Conservation (phyloP, 1,140 invertebrate genomes). For the Ceratosolen fusciceps region DNA sequence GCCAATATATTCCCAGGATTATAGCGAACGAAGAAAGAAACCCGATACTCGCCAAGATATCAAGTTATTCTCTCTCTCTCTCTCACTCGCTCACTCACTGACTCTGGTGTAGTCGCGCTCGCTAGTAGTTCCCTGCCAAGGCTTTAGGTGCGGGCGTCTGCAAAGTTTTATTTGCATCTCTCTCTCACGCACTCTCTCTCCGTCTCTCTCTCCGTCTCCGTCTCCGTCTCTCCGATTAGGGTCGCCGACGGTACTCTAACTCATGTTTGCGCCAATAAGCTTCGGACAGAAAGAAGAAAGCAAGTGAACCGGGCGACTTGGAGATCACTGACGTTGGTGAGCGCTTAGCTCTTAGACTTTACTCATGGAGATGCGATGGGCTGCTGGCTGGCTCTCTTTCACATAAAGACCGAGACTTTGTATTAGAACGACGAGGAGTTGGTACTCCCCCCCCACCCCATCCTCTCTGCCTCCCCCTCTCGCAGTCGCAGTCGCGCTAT, state of each 20-base stretch:
- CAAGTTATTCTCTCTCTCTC: slow-evolving; percentile 63
- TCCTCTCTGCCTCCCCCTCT: too few species aligned
- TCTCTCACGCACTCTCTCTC: neutral
- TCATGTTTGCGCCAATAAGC: slow-evolving; percentile 63
- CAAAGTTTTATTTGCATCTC: slow-evolving; percentile 61
- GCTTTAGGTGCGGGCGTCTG: slow-evolving; percentile 49
- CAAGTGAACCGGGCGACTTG: slow-evolving; percentile 39
- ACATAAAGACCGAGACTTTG: slow-evolving; percentile 49
- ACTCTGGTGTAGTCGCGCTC: too few species aligned
- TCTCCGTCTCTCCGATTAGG: slow-evolving; percentile 17
- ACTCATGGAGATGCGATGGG: slow-evolving; percentile 46
- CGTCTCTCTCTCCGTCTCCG: neutral
- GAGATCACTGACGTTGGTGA: slow-evolving; percentile 22
- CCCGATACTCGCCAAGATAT: slow-evolving; percentile 56
- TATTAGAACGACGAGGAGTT: slow-evolving; percentile 47
- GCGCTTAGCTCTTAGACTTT: slow-evolving; percentile 24
- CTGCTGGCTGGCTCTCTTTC: slow-evolving; percentile 42
- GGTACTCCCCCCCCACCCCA: too few species aligned
- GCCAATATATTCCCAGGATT: slow-evolving; percentile 40
- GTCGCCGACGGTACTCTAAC: slow-evolving; percentile 60
- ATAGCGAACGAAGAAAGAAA: slow-evolving; percentile 44
- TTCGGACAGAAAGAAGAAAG: slow-evolving; percentile 42
- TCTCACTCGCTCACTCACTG: too few species aligned
- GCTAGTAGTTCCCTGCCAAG: too few species aligned
- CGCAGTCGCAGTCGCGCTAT: too few species aligned